Base-by-base conservation (phyloP, 1,140 invertebrate species). In the Pararge aegeria region DNA sequence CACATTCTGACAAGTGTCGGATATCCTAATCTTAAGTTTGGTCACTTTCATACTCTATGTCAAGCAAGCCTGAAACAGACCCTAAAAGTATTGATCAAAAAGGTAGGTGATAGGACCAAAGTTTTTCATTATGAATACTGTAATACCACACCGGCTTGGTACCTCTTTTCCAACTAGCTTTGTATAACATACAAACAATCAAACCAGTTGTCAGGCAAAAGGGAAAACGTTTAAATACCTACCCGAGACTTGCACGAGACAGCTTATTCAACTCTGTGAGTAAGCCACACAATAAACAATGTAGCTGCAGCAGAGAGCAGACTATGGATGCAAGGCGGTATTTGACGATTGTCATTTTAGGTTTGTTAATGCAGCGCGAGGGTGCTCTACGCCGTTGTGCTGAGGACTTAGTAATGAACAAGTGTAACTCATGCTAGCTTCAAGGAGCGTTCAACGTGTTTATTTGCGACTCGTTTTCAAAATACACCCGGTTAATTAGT, bases 281-380 rank as follows among this genome's bases (percentile, higher is more conserved):
- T 18, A 56, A 19, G 42, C 54, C 42, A 56, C 27, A 48, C 44
- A 46, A 42, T 42, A 42, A 42, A 42, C 38, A 42, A 42, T 42
- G 38, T 16, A 42, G 38, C 38, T 42, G 38, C 15, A 15, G 30
- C 10, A 34, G 30, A 34, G 38, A 18, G 38, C 38, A 42, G 38
- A 42, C 38, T 42, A 42, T 42, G 38, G 27, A 21, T 55, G 24
- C 53, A 38, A 44, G 44, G 48, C 13, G 30, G 42, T 53, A 16
- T 16, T 55, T 53, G 51, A 38, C 51, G 51, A 34, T 29, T 56
- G 42, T 30, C 54, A 46, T 56, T 46, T 46, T 48, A 27, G 38
- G 50, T 50, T 50, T 34, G 27, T 48, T 12, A 37, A 50, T 49
- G 48, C 49, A 51, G 20, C 52, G 53, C 15, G 38, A 49, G 38